Conservation (phyloP, 2,888 invertebrate species). For the Gastracanthus pulcherrimus region DNA sequence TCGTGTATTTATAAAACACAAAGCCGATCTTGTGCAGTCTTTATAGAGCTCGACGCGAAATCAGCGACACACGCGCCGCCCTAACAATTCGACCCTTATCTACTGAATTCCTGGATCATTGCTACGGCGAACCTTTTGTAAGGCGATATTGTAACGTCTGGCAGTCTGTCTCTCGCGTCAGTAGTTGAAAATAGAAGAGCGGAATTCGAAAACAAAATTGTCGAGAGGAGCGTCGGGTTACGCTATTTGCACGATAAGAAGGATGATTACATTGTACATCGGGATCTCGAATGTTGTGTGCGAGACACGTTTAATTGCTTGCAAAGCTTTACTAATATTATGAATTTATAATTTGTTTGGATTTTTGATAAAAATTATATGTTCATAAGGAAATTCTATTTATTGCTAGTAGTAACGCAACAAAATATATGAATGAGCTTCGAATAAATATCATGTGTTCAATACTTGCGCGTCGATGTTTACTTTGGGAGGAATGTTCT, state of each 20-base stretch:
- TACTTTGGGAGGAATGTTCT: neutral
- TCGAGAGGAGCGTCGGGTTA: neutral
- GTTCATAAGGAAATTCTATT: too few relatives aligned
- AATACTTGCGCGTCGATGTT: conserved; percentile 3
- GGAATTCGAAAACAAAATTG: neutral
- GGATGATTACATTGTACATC: neutral
- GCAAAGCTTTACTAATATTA: too few relatives aligned
- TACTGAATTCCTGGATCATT: neutral
- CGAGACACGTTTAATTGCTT: neutral
- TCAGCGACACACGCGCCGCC: neutral
- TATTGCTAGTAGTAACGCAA: too few relatives aligned
- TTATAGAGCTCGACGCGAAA: neutral
- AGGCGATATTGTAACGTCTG: too few relatives aligned
- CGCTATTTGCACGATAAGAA: neutral
- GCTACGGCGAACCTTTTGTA: neutral
- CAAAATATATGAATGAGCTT: too few relatives aligned
- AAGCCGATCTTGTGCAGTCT: too few relatives aligned
- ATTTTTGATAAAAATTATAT: too few relatives aligned
- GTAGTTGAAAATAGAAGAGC: neutral
- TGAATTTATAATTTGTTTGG: too few relatives aligned
- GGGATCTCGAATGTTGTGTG: too few relatives aligned
- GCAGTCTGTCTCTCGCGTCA: too few relatives aligned
- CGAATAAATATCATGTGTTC: too few relatives aligned
- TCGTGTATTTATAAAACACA: neutral
- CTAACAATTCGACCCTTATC: neutral